Evolutionary conservation across 2,888 invertebrate species (phyloP), one percentile per base, ranked within the genome.

Genomic region (Neelides folsomi): DNA sequence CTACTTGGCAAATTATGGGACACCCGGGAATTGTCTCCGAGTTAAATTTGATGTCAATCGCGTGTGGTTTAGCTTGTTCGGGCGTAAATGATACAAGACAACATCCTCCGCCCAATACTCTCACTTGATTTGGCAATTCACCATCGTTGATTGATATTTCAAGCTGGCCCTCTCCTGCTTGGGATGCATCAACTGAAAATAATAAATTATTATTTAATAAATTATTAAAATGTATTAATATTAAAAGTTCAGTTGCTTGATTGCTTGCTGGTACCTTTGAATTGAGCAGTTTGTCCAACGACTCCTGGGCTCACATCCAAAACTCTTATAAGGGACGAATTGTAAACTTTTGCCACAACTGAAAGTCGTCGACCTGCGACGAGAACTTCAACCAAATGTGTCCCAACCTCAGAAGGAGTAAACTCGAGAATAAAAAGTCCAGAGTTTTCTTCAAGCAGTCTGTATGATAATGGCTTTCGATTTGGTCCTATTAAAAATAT

Each of bases 91-190:
- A 89, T 35, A 94, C 93, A 45, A 92, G 77, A 68, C 93, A 94
- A 60, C 89, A 80, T 47, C 94, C 95, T 45, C 93, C 92, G 34
- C 93, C 93, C 13, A 95, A 87, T 49, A 94, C 93, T 72, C 82
- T 74, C 19, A 97, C 95, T 71, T 94, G 93, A 76, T 98, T 98
- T 45, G 97, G 95, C 57, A 98, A 92, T 76, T 94, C 90, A 63
- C 97, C 97, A 74, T 94, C 93, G 72, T 98, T 97, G 70, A 98
- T 94, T 66, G 94, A 94, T 68, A 98, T 98, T 78, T 98, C 97
- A 67, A 98, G 77, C 74, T 97, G 95, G 47, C 98, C 98, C 76
- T 97, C 97, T 39, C 98, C 98, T 48, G 97, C 97, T 68, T 92
- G 88, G 69, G 89, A 90, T 46, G 95, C 97, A 73, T 97, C 95